Evolutionary conservation across 1,140 invertebrate species (phyloP).

Genomic region (Drosophila pachea): DNA sequence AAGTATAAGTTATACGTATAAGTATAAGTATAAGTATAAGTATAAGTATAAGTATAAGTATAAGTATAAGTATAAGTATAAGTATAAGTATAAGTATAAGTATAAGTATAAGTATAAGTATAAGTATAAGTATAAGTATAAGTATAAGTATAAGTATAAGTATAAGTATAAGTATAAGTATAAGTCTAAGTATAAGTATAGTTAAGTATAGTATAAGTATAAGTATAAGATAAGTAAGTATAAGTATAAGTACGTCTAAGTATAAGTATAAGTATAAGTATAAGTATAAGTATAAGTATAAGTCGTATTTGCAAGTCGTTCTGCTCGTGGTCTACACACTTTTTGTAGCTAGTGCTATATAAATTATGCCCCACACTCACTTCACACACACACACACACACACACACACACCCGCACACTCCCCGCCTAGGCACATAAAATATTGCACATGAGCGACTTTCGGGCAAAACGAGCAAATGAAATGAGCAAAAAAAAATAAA

Average conservation of each 20-base stretch:
- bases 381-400: not conserved
- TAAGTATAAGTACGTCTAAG: not conserved
- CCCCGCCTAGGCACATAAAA: conserved; percentile 52
- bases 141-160: not conserved
- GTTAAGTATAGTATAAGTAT: not conserved
- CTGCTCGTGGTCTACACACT: not conserved
- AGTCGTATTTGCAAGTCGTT: not conserved
- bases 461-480: conserved; percentile 19
- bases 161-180: not conserved
- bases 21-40: conserved; percentile 1
- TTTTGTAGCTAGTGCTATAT: conserved; percentile 38
- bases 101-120: not conserved
- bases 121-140: not conserved
- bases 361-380: conserved; percentile 44
- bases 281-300: not conserved
- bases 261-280: not conserved
- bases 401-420: not conserved
- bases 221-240: not conserved
- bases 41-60: not conserved
- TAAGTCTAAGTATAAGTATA: not conserved
- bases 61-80: not conserved
- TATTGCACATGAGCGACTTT: conserved; percentile 63
- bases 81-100: not conserved
- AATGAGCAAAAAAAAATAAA: conserved; percentile 1
- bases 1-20: conserved; percentile 2